Evolutionary conservation across 1,140 invertebrate species (phyloP), one percentile per base, ranked within the genome.

Genomic region (Papilio polytes): DNA sequence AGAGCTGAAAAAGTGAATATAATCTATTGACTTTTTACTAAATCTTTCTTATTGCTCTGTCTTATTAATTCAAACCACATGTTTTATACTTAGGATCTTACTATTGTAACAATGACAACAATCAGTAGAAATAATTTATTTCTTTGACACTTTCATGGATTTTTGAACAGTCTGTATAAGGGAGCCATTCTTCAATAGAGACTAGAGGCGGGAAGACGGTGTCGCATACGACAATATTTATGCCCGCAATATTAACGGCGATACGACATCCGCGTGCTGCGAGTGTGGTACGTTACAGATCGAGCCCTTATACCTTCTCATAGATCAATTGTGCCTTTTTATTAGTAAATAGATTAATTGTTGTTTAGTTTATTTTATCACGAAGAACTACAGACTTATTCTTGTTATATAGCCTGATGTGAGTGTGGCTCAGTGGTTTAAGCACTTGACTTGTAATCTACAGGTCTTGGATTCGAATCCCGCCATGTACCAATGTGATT

Each of bases 151-250:
- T 31, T 70, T 31, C 22, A 63, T 12, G 22, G 12, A 63, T 59
- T 74, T 81, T 74, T 7, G 10, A 70, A 31, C 90, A 88, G 0
- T 84, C 91, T 90, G 86, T 93, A 90, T 74, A 82, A 56, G 46
- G 81, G 80, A 73, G 85, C 85, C 87, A 91, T 93, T 89, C 92
- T 91, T 94, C 91, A 94, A 94, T 93, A 90, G 90, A 93, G 93
- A 93, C 91, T 94, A 91, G 83, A 92, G 87, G 91, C 87, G 90
- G 90, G 89, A 86, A 87, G 91, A 86, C 85, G 89, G 91, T 94
- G 93, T 94, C 92, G 86, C 81, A 85, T 83, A 88, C 90, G 87
- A 92, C 91, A 90, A 93, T 94, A 94, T 94, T 94, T 94, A 94
- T 94, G 93, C 87, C 91, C 86, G 89, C 89, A 90, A 94, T 94